phyloP scores from a whole-genome alignment of 2,797 vertebrate genomes.

The Tenualosa ilisha region DNA sequence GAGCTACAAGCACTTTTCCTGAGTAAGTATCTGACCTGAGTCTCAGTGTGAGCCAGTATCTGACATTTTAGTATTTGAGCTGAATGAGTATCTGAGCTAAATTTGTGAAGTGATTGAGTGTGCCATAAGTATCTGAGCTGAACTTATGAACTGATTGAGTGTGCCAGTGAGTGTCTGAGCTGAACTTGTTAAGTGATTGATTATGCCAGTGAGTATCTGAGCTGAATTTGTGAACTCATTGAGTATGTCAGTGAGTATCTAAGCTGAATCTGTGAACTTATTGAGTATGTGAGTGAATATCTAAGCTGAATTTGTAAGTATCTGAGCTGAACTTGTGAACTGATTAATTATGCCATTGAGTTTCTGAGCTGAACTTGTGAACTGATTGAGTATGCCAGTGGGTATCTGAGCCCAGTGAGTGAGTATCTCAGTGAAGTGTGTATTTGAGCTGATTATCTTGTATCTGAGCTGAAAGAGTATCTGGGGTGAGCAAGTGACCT shows the following conservation, averaged over 20 bases:
- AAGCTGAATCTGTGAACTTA: neutral
- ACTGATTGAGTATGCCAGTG: neutral
- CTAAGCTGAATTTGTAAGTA: neutral
- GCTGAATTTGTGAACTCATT: neutral
- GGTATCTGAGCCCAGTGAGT: neutral
- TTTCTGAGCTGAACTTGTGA: neutral
- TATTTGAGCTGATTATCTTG: neutral
- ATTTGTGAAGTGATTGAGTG: neutral
- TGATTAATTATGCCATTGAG: neutral
- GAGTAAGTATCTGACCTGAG: neutral
- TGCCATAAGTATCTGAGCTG: neutral
- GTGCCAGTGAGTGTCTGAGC: neutral
- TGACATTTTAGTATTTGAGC: neutral
- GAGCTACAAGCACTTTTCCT: neutral
- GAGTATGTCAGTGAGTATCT: neutral
- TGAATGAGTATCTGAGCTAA: neutral
- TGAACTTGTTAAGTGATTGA: neutral
- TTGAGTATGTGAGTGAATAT: neutral
- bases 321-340: neutral
- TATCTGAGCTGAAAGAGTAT: neutral
- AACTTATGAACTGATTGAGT: neutral
- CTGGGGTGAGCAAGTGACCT: neutral
- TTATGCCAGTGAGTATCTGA: neutral
- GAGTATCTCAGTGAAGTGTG: neutral
- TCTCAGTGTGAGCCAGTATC: neutral